phyloP scores from a whole-genome alignment of 1,140 invertebrate genomes.

The Laodelphax striatellus region DNA sequence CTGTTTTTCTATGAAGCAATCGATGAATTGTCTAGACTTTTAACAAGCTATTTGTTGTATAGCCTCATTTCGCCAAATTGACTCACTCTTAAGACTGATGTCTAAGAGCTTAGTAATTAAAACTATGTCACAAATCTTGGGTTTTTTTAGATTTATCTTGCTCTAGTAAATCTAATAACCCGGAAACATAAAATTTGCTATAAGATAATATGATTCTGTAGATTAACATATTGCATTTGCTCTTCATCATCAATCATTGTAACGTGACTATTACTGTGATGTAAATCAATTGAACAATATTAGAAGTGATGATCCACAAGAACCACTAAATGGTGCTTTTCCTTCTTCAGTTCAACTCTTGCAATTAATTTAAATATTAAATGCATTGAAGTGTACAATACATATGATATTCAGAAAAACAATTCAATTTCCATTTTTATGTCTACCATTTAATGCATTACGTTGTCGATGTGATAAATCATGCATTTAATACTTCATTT shows the following conservation, averaged over 20 bases:
- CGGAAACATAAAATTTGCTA: too few relatives aligned
- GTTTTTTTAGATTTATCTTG: too few relatives aligned
- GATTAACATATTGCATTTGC: too few relatives aligned
- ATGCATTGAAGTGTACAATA: constrained; percentile 5
- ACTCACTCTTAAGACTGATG: background rate
- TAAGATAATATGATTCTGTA: too few relatives aligned
- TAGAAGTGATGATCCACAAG: background rate
- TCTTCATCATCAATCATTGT: too few relatives aligned
- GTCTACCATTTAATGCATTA: background rate
- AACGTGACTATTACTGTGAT: too few relatives aligned
- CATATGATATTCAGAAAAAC: background rate
- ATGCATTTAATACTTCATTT: background rate
- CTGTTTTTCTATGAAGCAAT: background rate
- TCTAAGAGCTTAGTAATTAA: background rate
- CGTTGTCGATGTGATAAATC: too few relatives aligned
- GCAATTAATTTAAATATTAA: constrained; percentile 7
- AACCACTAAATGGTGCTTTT: background rate
- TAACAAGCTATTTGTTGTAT: background rate
- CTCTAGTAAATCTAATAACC: too few relatives aligned
- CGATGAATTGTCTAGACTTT: background rate
- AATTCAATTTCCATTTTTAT: background rate
- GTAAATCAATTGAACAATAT: too few relatives aligned
- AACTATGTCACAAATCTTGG: too few relatives aligned
- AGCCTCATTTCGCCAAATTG: background rate
- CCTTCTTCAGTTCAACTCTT: constrained; percentile 3